Percentiles rank a stretch among this genome's conserved stretches.
phyloP scores from a whole-genome alignment of 2,888 invertebrate species.

The Syrista parreyssii region DNA sequence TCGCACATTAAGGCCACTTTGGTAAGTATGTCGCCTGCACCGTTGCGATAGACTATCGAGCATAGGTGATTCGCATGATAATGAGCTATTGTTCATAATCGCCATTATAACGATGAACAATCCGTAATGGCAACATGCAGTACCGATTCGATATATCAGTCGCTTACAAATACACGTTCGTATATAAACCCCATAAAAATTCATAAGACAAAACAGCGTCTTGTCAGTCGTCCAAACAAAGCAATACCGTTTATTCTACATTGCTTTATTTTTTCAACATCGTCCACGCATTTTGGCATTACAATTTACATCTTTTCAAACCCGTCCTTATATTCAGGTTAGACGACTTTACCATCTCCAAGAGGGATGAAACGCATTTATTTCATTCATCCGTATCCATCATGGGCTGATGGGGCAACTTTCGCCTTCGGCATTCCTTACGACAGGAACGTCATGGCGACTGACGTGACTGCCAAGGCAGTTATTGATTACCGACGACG shows the following conservation, averaged over 20 bases:
- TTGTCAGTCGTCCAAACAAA: not conserved
- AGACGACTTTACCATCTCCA: not conserved
- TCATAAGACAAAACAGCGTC: not conserved
- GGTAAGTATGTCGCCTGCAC: not conserved
- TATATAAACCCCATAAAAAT: not conserved
- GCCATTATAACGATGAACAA: not conserved
- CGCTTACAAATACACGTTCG: not conserved
- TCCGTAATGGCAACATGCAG: not conserved
- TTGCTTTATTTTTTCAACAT: not conserved
- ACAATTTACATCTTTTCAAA: not conserved
- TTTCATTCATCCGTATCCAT: not conserved
- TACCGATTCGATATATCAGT: not conserved
- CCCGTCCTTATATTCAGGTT: not conserved
- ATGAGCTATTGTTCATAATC: not conserved
- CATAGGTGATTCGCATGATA: not conserved
- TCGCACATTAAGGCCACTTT: not conserved
- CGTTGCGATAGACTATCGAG: not conserved
- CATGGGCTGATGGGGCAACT: not conserved
- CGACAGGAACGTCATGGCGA: slow-evolving; percentile 5
- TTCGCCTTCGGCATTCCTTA: slow-evolving; percentile 30
- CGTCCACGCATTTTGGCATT: not conserved
- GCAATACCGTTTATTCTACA: not conserved
- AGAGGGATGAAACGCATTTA: not conserved
- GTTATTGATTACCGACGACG: not conserved
- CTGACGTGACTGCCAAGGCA: not conserved